Evolutionary conservation across 2,113 vertebrate genomes (phyloP).

Genomic region (Naja naja): DNA sequence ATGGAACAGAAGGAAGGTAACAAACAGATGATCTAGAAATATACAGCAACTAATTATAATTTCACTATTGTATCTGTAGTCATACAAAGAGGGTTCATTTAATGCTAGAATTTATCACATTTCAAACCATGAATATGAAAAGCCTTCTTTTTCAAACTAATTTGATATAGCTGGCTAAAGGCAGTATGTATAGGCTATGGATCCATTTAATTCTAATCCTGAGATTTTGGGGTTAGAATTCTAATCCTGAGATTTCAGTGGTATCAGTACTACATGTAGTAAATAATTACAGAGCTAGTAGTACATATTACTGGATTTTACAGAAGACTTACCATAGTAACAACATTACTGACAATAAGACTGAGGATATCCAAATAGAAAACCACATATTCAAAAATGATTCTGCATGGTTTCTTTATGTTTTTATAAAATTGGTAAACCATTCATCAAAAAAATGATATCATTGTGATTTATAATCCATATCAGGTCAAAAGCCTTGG

Average conservation of each 20-base stretch:
- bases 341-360: not conserved
- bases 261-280: no score
- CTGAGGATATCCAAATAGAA: not conserved
- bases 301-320: no score
- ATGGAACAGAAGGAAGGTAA: not conserved
- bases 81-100: not conserved
- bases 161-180: not conserved
- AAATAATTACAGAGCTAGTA: no score
- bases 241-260: no score
- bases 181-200: not conserved
- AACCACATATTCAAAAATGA: not conserved
- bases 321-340: no score
- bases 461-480: not conserved
- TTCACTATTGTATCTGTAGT: not conserved
- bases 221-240: not conserved
- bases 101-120: not conserved
- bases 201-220: not conserved
- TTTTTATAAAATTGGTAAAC: not conserved
- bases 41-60: not conserved
- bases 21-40: not conserved
- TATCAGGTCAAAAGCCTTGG: not conserved
- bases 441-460: not conserved
- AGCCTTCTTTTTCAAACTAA: not conserved
- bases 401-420: not conserved
- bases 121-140: not conserved